phyloP scores from a whole-genome alignment of 2,888 invertebrate genomes.

The Hetaerina titia region DNA sequence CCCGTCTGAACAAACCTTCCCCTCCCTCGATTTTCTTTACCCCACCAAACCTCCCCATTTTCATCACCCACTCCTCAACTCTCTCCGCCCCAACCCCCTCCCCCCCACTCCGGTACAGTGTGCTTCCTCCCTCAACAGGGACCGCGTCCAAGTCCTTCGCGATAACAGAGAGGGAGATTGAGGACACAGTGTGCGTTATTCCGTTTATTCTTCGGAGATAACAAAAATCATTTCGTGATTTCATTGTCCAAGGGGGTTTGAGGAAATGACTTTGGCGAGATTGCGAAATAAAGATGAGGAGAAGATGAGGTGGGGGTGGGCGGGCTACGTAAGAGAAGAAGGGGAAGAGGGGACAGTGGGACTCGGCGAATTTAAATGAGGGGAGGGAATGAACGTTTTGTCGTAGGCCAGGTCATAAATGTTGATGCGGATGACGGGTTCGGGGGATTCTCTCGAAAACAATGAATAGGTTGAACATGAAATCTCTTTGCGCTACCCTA shows the following conservation, averaged over 20 bases:
- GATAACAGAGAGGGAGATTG: background rate
- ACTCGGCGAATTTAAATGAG: conserved; percentile 35
- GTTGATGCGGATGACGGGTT: background rate
- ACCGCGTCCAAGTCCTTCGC: background rate
- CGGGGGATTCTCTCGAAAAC: background rate
- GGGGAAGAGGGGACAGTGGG: background rate
- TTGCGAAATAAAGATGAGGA: conserved; percentile 5
- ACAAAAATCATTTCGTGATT: conserved; percentile 43
- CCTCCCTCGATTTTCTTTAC: background rate
- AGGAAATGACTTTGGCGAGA: background rate
- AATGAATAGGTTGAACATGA: background rate
- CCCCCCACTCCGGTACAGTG: background rate
- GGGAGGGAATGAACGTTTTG: background rate
- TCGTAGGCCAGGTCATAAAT: background rate
- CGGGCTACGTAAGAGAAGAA: background rate
- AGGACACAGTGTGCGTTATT: conserved; percentile 5
- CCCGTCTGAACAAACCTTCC: background rate
- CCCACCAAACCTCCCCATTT: background rate
- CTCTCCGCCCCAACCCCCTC: background rate
- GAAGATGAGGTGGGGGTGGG: background rate
- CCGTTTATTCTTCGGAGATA: conserved; percentile 50
- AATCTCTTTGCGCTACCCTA: background rate
- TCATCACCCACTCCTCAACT: background rate
- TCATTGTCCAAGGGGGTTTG: background rate
- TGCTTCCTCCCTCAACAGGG: background rate